Evolutionary conservation across 2,888 invertebrate genomes (phyloP), one percentile per base, ranked within the genome.

Genomic region (Tuta absoluta): DNA sequence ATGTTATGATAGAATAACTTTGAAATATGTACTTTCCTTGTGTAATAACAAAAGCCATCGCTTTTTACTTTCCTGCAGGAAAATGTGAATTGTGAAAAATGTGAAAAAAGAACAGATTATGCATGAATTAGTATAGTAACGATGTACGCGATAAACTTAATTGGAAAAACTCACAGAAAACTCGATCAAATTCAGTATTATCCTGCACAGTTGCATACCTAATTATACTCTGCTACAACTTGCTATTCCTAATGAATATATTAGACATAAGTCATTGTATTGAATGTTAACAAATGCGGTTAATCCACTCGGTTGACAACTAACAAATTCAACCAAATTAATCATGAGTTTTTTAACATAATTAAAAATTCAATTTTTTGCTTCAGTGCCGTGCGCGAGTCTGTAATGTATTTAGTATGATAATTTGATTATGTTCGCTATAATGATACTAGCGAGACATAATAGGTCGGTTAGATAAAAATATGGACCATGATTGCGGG

Each of bases 391-490:
- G 67, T 72, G 71, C 71, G 72, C 71, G 74, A 73, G 70, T 72
- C 71, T 76, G 76, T 80, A 77, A 79, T 80, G 73, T 70, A 71
- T 71, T 72, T 74, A 78, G 81, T 84, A 87, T 83, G 79, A 74
- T 85, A 84, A 85, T 86, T 79, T 79, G 72, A 82, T 82, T 83
- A 81, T n/a, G n/a, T 75, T 69, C 70, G 74, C 78, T 72, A 70
- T 76, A 80, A 80, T 82, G 73, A 79, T 72, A 79, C 75, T 72
- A 75, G 74, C 68, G 63, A 66, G 65, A 70, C 68, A 72, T 74
- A 71, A 73, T 69, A 68, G 68, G 69, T 73, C 71, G 69, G 64
- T 68, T 63, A 68, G 69, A 67, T 71, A 67, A 78, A 75, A 65
- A 71, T 74, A 79, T 69, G 80, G 71, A 68, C 66, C 83, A 70